Evolutionary conservation across 2,113 vertebrate species (phyloP), one percentile per base, ranked within the genome.

Genomic region (Pimephales promelas): DNA sequence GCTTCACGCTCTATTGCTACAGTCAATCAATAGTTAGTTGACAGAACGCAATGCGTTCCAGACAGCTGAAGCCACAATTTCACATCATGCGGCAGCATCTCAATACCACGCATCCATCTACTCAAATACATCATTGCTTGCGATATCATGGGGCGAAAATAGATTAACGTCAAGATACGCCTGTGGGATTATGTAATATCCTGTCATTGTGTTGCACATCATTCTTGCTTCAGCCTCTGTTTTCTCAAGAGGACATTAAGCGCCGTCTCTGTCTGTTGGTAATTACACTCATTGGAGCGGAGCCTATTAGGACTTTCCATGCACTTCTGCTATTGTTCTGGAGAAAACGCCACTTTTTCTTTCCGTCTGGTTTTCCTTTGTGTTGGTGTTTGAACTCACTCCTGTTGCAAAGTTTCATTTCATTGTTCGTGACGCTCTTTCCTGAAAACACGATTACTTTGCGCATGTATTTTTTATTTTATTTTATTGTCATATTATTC

Each of bases 121-220:
- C 10, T 77, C 54, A 77, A 28, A 79, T 79, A 61, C 56, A 79
- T 61, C 36, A 79, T 36, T 22, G 34, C 54, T 56, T 16, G 11
- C 20, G 14, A 57, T 56, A n/a, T 77, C 54, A 40, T 40, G 52
- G 74, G 36, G 54, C 6, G 34, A 20, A 45, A 79, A 79, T 45
- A 79, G 76, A 79, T 79, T 79, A 45, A 5, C 22, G 45, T 52
- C 34, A 34, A 73, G 61, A 43, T 36, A n/a, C 10, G 31, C 72
- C 73, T 66, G 71, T 76, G 72, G 45, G 76, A 79, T 79, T 79
- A 43, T 79, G 56, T 61, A 79, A 79, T 79, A 79, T 79, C 56
- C 56, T 45, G 14, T 61, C 34, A 59, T 77, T 26, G 54, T 40
- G 74, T 77, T 54, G 56, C 43, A 52, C 72, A 66, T 66, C 36